Evolutionary conservation across 2,888 invertebrate genomes (phyloP).

Genomic region (Polietes domitor): DNA sequence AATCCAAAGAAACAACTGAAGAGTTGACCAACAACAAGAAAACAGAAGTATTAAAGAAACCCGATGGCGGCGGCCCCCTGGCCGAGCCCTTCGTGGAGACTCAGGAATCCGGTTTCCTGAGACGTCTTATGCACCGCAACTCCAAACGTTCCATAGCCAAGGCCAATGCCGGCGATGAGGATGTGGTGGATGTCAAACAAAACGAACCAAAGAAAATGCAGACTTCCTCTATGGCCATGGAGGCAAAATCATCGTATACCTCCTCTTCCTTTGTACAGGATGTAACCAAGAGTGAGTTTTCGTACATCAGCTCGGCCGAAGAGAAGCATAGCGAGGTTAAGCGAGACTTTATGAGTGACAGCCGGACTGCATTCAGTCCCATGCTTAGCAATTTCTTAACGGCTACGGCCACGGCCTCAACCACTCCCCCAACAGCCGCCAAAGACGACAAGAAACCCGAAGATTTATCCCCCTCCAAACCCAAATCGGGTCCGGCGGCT

Average conservation of each 20-base stretch:
- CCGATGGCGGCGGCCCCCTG: slow-evolving; percentile 77
- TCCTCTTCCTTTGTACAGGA: slow-evolving; percentile 68
- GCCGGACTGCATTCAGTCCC: slow-evolving; percentile 80
- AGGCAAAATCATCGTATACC: slow-evolving; percentile 47
- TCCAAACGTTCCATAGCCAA: slow-evolving; percentile 85
- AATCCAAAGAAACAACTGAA: slow-evolving; percentile 69
- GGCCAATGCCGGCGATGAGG: slow-evolving; percentile 63
- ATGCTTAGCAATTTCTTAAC: slow-evolving; percentile 73
- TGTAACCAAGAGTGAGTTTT: slow-evolving; percentile 70
- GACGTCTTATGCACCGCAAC: slow-evolving; percentile 85
- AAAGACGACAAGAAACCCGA: slow-evolving; percentile 54
- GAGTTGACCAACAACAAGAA: slow-evolving; percentile 24
- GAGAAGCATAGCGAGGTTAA: slow-evolving; percentile 79
- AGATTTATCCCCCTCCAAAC: slow-evolving; percentile 69
- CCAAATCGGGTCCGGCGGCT: slow-evolving; percentile 82
- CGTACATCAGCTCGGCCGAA: slow-evolving; percentile 75
- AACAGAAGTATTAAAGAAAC: slow-evolving; percentile 46
- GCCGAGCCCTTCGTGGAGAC: slow-evolving; percentile 69
- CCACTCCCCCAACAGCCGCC: slow-evolving; percentile 68
- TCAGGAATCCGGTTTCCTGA: slow-evolving; percentile 84
- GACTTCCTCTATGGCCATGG: slow-evolving; percentile 67
- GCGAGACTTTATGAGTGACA: slow-evolving; percentile 82
- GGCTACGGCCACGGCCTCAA: neutral
- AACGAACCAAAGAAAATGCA: slow-evolving; percentile 76
- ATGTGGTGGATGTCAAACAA: slow-evolving; percentile 76